These are phyloP conservation scores for Eristalinus sepulchralis DNA, from an alignment of 2,888 invertebrate species.

Conservation along the genomic window DNA sequence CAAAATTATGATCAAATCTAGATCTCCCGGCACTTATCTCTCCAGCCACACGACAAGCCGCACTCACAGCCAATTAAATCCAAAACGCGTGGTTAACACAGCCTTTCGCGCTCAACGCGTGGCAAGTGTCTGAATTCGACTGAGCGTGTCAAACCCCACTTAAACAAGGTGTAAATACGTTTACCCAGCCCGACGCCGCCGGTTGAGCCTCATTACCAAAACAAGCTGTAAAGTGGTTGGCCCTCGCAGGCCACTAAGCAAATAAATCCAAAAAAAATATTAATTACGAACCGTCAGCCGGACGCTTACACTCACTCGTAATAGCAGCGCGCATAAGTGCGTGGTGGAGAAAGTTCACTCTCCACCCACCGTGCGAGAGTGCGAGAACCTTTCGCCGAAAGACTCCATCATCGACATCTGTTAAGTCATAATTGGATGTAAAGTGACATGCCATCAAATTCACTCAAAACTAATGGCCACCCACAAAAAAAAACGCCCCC, in stretches of 20 bases:
- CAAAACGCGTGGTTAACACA: neutral
- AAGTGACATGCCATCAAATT: neutral
- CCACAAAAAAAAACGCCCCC: neutral
- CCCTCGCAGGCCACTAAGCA: neutral
- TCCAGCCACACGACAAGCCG: neutral
- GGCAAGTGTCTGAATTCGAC: neutral
- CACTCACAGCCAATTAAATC: neutral
- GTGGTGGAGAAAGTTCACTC: neutral
- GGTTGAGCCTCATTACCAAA: neutral
- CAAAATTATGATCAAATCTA: no score
- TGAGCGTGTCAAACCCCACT: neutral
- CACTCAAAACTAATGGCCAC: neutral
- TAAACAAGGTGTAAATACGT: neutral
- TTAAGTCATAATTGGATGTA: conserved; percentile 5
- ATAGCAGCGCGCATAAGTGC: neutral
- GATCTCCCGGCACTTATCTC: neutral
- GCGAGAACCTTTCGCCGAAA: conserved; percentile 3
- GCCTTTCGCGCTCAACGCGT: neutral
- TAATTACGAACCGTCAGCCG: neutral
- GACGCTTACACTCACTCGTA: neutral
- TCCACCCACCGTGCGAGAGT: neutral
- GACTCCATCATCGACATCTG: conserved; percentile 10
- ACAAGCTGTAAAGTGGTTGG: neutral
- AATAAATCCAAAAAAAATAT: neutral
- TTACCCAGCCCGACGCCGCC: neutral